These are phyloP conservation scores for Lutraria lutraria DNA, from an alignment of 2,888 invertebrate species.

Conservation along the genomic window DNA sequence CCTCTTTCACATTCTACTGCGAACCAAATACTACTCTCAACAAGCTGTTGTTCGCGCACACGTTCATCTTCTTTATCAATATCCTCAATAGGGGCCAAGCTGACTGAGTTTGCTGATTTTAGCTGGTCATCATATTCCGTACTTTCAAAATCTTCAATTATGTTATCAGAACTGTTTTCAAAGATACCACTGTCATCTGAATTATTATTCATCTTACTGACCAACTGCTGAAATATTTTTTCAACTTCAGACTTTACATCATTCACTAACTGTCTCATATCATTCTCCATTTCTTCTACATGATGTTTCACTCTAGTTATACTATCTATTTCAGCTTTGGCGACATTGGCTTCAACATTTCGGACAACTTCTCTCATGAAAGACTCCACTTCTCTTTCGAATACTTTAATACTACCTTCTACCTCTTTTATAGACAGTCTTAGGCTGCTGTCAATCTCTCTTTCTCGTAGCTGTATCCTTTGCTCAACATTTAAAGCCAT, in stretches of 20 bases:
- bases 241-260: conserved; percentile 1
- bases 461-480: conserved; percentile 28
- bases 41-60: neutral
- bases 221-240: conserved; percentile 14
- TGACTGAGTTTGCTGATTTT: neutral
- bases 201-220: neutral
- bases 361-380: conserved; percentile 21
- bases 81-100: conserved; percentile 8
- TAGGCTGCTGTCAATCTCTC: conserved; percentile 36
- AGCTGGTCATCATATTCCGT: neutral
- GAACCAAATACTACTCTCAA: conserved; percentile 31
- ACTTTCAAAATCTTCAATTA: neutral
- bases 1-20: conserved; percentile 20
- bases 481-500: conserved; percentile 38
- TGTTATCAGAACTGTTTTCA: neutral
- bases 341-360: conserved; percentile 36
- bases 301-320: neutral
- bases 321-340: conserved; percentile 18
- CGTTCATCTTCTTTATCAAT: neutral
- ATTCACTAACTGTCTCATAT: conserved; percentile 7
- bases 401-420: conserved; percentile 39
- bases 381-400: conserved; percentile 36
- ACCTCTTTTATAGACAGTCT: conserved; percentile 31
- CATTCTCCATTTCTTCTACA: conserved; percentile 23
- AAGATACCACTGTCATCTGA: neutral